Evolutionary conservation across 2,888 invertebrate genomes (phyloP).

Genomic region (Tiliacea aurago): DNA sequence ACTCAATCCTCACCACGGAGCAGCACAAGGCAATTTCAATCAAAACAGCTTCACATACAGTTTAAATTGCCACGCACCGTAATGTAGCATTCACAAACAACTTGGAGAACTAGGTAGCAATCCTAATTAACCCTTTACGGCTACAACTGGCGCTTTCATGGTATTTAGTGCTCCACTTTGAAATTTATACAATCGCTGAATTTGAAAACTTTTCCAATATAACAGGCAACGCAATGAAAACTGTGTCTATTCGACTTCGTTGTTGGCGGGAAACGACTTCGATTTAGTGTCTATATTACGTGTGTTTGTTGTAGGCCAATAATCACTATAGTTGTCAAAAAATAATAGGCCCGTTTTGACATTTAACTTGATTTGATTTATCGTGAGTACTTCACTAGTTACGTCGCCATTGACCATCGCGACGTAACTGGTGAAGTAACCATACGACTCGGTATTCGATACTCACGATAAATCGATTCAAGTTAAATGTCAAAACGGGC

Average conservation of each 20-base stretch:
- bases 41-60: slow-evolving; percentile 20
- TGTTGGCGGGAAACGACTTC: slow-evolving; percentile 17
- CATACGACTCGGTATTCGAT: too few species aligned
- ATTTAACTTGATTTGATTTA: too few species aligned
- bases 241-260: slow-evolving; percentile 38
- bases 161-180: slow-evolving; percentile 63
- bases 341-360: too few species aligned
- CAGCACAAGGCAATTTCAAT: slow-evolving; percentile 27
- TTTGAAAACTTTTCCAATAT: slow-evolving; percentile 64
- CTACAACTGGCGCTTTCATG: slow-evolving; percentile 54
- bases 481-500: too few species aligned
- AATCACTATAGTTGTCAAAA: too few species aligned
- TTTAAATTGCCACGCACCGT: slow-evolving; percentile 36
- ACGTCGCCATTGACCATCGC: too few species aligned
- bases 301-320: too few species aligned
- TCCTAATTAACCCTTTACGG: slow-evolving; percentile 65
- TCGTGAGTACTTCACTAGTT: too few species aligned
- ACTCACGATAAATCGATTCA: too few species aligned
- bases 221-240: slow-evolving; percentile 34
- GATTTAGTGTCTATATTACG: slow-evolving; percentile 2
- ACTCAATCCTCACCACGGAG: background rate
- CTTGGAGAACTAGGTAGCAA: slow-evolving; percentile 54
- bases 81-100: slow-evolving; percentile 57
- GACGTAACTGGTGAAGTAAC: too few species aligned
- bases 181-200: slow-evolving; percentile 60